Evolutionary conservation across 2,888 invertebrate species (phyloP), one percentile per base, ranked within the genome.

Genomic region (Endotricha flammealis): DNA sequence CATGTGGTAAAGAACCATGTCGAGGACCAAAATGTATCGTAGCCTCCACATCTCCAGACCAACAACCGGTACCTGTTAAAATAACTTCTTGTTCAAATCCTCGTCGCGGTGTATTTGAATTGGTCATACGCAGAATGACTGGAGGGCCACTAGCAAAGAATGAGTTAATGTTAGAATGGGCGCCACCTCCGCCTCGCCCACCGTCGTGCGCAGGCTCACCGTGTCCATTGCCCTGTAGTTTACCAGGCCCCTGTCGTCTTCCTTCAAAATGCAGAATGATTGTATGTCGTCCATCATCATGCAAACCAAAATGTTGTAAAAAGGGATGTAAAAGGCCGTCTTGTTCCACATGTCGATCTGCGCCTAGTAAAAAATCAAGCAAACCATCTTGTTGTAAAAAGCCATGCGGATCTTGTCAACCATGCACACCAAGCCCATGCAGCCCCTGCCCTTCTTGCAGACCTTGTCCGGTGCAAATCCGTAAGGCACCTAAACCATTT

Each of bases 131-230:
- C 24, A 72, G 64, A 57, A 57, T 83, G 38, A 76, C 57, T 11
- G 83, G 82, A 13, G 79, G 81, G 14, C 80, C 82, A 8, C 55
- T 85, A 10, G 85, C 85, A 6, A 81, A 54, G 43, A 83, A 83
- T 44, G 85, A 86, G 47, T 48, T 86, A 23, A 80, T 85, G 76
- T 50, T 86, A 24, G 85, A 86, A 55, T 86, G 85, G 85, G 78
- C 77, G 4, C 85, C 83, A 1, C 85, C 85, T 2, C 71, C 76
- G 4, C 48, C 51, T 7, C 61, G 70, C 4, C 50, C 63, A n/a
- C 47, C 56, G 9, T 41, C 66, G 3, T 73, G 72, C 32, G 51
- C 51, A 7, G 32, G n/a, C n/a, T n/a, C 39, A 5, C 61, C 70
- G 1, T 69, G 64, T 39, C 50, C 34, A 6, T 3, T 25, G 9